Percentiles rank a stretch among this genome's conserved stretches.
Conservation (phyloP, 2,888 invertebrate genomes). For the Hermodice carunculata region DNA sequence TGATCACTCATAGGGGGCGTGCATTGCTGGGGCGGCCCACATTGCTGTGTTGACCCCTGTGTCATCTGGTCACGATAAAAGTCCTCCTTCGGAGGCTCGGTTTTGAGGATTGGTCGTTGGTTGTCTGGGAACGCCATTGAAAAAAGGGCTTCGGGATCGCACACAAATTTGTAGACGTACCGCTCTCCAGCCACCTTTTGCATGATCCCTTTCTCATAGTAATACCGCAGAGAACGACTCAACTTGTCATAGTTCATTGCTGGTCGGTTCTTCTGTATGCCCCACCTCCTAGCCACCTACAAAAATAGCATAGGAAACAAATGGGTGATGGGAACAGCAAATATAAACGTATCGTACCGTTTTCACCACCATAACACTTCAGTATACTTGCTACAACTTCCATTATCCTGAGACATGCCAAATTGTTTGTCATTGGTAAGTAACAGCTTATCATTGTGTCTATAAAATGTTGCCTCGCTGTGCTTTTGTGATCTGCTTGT, state of each 20-base stretch:
- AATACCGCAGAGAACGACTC: conserved; percentile 93
- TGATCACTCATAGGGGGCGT: conserved; percentile 9
- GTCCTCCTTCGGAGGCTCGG: conserved; percentile 41
- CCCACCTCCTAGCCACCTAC: conserved; percentile 92
- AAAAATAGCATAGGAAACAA: conserved; percentile 14
- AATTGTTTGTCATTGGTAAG: no score
- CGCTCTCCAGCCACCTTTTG: conserved; percentile 93
- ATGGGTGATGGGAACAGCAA: neutral
- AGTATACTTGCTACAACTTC: no score
- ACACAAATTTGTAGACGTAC: conserved; percentile 97
- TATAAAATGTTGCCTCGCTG: no score
- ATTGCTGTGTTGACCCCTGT: no score
- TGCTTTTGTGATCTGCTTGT: no score
- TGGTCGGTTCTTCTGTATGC: conserved; percentile 94
- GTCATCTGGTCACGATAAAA: neutral
- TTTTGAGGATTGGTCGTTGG: conserved; percentile 61
- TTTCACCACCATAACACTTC: no score
- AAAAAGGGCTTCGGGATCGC: conserved; percentile 79
- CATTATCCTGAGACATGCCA: no score
- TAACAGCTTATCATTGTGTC: no score
- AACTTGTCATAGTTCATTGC: conserved; percentile 98
- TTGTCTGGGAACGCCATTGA: conserved; percentile 65
- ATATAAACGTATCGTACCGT: neutral
- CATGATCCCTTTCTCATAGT: conserved; percentile 99
- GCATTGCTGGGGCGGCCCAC: neutral